These are phyloP conservation scores for Chironomus riparius DNA, from an alignment of 2,888 invertebrate genomes.

Conservation along the genomic window DNA sequence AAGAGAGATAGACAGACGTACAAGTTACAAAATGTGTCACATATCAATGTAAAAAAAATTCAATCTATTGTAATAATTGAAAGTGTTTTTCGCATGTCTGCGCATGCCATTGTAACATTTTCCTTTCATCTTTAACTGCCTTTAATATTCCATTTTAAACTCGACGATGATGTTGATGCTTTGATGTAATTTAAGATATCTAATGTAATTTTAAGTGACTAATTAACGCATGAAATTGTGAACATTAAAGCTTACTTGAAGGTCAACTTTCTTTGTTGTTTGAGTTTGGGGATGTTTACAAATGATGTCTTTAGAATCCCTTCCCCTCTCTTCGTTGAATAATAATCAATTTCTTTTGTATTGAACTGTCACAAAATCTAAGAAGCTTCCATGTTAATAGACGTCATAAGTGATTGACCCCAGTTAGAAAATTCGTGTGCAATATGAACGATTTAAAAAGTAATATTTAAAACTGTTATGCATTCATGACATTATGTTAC, in stretches of 20 bases:
- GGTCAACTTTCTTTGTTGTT: background rate
- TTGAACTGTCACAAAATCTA: too few relatives aligned
- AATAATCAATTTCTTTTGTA: too few relatives aligned
- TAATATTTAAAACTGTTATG: background rate
- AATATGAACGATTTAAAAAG: background rate
- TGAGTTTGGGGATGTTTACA: too few relatives aligned
- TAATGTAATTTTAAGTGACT: background rate
- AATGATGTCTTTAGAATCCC: too few relatives aligned
- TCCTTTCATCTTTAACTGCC: background rate
- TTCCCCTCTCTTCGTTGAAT: too few relatives aligned
- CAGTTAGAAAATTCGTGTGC: too few relatives aligned
- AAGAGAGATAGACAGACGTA: background rate
- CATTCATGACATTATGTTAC: background rate
- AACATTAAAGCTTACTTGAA: background rate
- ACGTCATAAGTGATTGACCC: too few relatives aligned
- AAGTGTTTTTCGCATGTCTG: background rate
- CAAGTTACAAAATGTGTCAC: background rate
- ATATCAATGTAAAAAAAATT: background rate
- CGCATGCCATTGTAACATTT: background rate
- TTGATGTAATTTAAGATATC: background rate
- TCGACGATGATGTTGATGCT: background rate
- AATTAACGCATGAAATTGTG: background rate
- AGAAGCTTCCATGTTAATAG: too few relatives aligned
- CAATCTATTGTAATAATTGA: background rate
- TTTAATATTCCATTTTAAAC: background rate